Conservation (phyloP, 2,113 vertebrate genomes). For the Pluvianellus socialis region DNA sequence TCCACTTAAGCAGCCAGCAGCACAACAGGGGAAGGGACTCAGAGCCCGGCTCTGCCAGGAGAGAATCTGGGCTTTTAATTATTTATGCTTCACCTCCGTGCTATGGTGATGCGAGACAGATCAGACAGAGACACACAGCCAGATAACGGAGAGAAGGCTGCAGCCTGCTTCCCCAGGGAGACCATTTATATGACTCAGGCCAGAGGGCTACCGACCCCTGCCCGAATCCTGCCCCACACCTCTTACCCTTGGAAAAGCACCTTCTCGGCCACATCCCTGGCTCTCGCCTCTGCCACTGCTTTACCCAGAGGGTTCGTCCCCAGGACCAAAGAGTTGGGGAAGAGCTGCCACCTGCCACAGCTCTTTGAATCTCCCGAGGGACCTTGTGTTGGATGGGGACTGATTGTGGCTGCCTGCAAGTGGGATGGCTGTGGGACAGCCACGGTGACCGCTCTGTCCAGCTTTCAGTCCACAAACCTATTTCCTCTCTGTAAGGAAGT, state of each 20-base stretch:
- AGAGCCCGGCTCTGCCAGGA: background rate
- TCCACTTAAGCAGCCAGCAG: background rate
- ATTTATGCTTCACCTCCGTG: background rate
- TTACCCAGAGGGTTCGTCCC: background rate
- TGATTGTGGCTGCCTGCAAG: background rate
- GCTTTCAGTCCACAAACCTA: background rate
- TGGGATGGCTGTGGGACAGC: background rate
- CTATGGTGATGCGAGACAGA: background rate
- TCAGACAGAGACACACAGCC: background rate
- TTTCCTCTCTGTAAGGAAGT: background rate
- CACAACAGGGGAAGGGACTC: background rate
- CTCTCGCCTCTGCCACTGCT: background rate
- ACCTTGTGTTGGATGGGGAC: background rate
- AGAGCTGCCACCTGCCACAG: too few species aligned
- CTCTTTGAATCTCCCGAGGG: background rate
- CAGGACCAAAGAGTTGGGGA: background rate
- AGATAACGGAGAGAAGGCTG: background rate
- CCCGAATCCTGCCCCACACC: background rate
- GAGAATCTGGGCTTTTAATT: background rate
- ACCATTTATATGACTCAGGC: fast-evolving
- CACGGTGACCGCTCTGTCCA: fast-evolving
- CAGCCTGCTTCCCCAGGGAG: background rate
- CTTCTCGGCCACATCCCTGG: background rate
- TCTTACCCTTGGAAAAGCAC: background rate
- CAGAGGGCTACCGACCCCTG: background rate